These are phyloP conservation scores for Ellobius talpinus DNA, from an alignment of 2,113 vertebrate genomes.

Conservation along the genomic window DNA sequence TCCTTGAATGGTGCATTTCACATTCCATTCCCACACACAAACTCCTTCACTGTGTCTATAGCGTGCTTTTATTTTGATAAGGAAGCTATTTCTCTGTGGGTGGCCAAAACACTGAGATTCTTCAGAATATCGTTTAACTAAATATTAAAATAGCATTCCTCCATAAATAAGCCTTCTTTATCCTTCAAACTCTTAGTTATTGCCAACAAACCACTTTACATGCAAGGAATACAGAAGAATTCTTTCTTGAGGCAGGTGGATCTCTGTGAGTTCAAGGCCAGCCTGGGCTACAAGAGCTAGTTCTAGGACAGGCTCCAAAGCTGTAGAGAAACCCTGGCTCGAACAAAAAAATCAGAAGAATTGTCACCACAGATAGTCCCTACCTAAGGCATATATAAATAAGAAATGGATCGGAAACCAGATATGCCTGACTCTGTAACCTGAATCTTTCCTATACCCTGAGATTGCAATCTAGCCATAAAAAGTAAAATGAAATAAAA, in stretches of 20 bases:
- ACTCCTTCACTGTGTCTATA: not conserved
- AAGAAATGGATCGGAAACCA: not conserved
- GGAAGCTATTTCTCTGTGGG: conserved; percentile 55
- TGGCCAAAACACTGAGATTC: conserved; percentile 41
- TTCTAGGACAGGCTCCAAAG: too few species aligned
- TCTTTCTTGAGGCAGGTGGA: too few species aligned
- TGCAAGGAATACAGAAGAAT: not conserved
- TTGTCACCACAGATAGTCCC: not conserved
- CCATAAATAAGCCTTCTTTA: conserved; percentile 43
- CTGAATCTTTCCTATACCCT: not conserved
- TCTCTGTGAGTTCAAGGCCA: too few species aligned
- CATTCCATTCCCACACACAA: not conserved
- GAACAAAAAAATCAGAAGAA: not conserved
- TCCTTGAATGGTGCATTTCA: not conserved
- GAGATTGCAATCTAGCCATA: not conserved
- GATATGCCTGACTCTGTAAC: not conserved
- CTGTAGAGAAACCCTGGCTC: too few species aligned
- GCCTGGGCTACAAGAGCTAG: too few species aligned
- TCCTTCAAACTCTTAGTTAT: conserved; percentile 16
- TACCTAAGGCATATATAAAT: not conserved
- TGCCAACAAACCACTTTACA: not conserved
- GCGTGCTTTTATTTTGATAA: not conserved
- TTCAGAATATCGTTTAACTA: conserved; percentile 42
- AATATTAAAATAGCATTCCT: conserved; percentile 58
- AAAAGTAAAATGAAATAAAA: not conserved